A percentile compares a stretch with the other conserved stretches of the same genome.
phyloP scores from a whole-genome alignment of 2,888 invertebrate genomes.

The Oscheius sp. region DNA sequence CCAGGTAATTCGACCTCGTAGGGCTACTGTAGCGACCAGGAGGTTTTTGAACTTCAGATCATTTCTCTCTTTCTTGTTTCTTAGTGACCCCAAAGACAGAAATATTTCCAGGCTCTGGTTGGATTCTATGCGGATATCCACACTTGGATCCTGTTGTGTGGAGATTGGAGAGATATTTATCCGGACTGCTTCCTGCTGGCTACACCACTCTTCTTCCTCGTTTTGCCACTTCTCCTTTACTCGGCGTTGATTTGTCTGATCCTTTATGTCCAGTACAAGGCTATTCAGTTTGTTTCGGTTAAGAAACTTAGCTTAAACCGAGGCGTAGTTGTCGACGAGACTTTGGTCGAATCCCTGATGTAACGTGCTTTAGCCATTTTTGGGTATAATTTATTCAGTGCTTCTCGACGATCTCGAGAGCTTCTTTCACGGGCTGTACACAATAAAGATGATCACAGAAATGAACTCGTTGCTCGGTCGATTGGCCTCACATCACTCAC shows the following conservation, averaged over 20 bases:
- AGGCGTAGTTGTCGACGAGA: conserved; percentile 9
- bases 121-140: conserved; percentile 30
- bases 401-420: neutral
- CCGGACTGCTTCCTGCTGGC: conserved; percentile 5
- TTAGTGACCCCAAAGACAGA: neutral
- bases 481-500: neutral
- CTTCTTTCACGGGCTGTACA: neutral
- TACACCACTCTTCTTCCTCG: conserved; percentile 24
- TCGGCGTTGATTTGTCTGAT: conserved; percentile 1
- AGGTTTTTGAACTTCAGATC: no score
- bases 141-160: conserved; percentile 6
- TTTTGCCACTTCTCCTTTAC: conserved; percentile 7
- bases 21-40: no score
- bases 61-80: neutral
- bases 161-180: conserved; percentile 2
- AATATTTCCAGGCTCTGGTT: conserved; percentile 17
- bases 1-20: no score
- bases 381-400: neutral
- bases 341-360: conserved; percentile 27
- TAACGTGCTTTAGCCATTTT: neutral
- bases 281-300: conserved; percentile 20
- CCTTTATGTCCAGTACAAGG: conserved; percentile 30
- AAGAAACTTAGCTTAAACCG: conserved; percentile 20
- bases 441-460: neutral
- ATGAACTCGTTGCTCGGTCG: conserved; percentile 12